Base-by-base conservation (phyloP, 92 coral and sea anemone species). In the Epizoanthus illoricatus region DNA sequence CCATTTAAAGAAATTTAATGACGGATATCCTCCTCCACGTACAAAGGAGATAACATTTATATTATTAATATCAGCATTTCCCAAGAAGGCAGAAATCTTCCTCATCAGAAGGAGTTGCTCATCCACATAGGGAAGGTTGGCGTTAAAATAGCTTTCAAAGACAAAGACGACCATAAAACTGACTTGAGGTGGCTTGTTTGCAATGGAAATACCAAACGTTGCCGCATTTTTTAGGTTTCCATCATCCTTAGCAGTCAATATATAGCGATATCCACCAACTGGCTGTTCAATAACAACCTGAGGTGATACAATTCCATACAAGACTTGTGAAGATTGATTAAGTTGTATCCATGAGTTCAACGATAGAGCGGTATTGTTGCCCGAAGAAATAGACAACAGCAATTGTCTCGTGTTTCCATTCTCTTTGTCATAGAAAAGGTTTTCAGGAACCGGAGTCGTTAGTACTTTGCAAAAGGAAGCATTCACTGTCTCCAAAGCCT, bases 11-110 rank as follows among this genome's bases (percentile, higher is more conserved):
- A 86, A n/a, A 80, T 86, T 83, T 45, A 78, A 59, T 33, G 89
- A 86, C 21, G 89, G 89, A 7, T 80, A 36, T 11, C 89, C 89
- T 39, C 47, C 19, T 33, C 89, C 89, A 71, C 89, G 74, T 62
- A 71, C 68, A 24, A 79, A 86, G 9, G 89, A 80, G 28, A 86
- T 58, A 28, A 86, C 85, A 24, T 80, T 71, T 10, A 86, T 19
- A 24, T 73, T 43, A 15, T 42, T 84, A 21, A 62, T 39, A 69
- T 59, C 70, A 47, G 66, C 43, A 36, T 23, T 71, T 28, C 71
- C 70, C 49, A 69, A 71, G 49, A 80, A 80, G 16, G 52, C 20
- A 39, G 84, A 56, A 33, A 80, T 66, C 78, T 70, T 86, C 8
- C 39, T 28, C 17, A 86, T 63, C 28, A 86, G 11, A 41, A 64